Evolutionary conservation across 1,140 invertebrate species (phyloP).

Genomic region (Ganaspis sp.): DNA sequence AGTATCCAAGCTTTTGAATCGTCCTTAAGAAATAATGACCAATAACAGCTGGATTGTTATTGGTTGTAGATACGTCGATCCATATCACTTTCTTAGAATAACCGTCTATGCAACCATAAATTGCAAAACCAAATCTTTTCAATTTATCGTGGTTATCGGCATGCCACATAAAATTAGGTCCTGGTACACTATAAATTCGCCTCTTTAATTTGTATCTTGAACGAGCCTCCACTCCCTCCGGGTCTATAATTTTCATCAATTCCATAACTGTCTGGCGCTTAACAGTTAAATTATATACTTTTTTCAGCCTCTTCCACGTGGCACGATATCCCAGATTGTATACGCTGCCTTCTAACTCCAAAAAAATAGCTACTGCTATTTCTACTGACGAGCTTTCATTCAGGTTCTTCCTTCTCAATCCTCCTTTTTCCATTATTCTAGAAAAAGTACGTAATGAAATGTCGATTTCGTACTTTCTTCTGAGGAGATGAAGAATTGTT

Average conservation of each 20-base stretch:
- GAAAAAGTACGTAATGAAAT: background rate
- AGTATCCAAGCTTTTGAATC: background rate
- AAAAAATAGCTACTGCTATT: background rate
- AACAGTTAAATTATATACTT: background rate
- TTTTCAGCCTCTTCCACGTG: background rate
- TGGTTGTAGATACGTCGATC: slow-evolving; percentile 36
- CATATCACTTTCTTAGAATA: slow-evolving; percentile 57
- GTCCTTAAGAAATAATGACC: background rate
- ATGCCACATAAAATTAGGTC: slow-evolving; percentile 63
- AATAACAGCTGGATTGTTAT: background rate
- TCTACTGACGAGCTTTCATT: background rate
- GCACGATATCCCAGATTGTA: background rate
- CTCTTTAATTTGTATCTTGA: slow-evolving; percentile 35
- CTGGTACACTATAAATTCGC: slow-evolving; percentile 47
- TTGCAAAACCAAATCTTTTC: slow-evolving; percentile 59
- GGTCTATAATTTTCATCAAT: slow-evolving; percentile 26
- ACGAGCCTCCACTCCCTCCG: slow-evolving; percentile 31
- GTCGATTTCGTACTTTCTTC: no score
- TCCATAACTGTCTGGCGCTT: slow-evolving; percentile 33
- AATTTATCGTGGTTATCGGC: slow-evolving; percentile 61
- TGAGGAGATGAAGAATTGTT: no score
- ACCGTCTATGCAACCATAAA: slow-evolving; percentile 61
- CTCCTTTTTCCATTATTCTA: background rate
- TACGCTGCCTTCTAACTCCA: background rate
- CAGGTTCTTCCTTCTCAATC: background rate